Conservation (phyloP, 2,113 vertebrate genomes). For the Proteles cristata region DNA sequence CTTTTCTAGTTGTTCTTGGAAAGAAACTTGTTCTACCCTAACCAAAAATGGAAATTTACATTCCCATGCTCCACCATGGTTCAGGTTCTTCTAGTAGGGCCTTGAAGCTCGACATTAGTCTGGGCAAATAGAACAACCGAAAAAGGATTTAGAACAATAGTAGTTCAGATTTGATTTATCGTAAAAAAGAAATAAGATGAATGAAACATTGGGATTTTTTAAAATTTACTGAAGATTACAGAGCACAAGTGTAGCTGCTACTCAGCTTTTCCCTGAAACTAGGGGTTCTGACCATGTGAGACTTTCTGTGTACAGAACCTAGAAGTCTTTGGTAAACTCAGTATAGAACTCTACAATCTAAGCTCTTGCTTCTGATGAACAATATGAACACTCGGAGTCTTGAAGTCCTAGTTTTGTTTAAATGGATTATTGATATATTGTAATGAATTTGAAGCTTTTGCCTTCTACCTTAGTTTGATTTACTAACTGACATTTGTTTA, state of each 20-base stretch:
- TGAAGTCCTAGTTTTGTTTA: not conserved
- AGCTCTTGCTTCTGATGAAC: not conserved
- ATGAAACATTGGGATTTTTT: not conserved
- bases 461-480: not conserved
- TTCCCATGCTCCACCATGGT: not conserved
- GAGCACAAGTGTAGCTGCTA: not conserved
- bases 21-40: not conserved
- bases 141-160: not conserved
- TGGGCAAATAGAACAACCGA: not conserved
- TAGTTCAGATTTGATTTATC: not conserved
- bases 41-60: not conserved
- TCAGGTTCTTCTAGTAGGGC: not conserved
- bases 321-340: not conserved
- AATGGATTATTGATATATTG: not conserved
- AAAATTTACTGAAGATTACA: not conserved
- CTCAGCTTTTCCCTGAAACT: not conserved
- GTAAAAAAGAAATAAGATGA: constrained; percentile 29
- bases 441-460: not conserved
- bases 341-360: not conserved
- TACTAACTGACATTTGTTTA: not conserved
- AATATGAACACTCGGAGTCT: not conserved
- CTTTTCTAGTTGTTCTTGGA: not conserved
- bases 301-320: not conserved
- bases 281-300: not conserved
- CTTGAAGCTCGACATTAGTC: not conserved